phyloP scores from a whole-genome alignment of 1,140 invertebrate genomes.

The Hycleus cichorii region DNA sequence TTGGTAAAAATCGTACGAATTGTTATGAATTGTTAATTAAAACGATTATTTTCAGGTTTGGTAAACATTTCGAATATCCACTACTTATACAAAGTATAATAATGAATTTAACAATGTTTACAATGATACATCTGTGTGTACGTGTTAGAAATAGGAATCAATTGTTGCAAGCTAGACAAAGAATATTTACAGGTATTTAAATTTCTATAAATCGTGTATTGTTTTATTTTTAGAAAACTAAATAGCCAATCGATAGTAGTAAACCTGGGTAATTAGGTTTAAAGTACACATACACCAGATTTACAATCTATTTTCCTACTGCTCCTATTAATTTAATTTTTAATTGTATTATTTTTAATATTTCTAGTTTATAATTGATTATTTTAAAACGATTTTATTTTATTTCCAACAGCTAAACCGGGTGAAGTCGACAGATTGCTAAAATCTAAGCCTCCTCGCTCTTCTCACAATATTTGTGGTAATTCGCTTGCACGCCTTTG shows the following conservation, averaged over 20 bases:
- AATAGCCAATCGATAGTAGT: background rate
- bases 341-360: background rate
- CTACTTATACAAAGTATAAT: conserved; percentile 93
- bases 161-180: conserved; percentile 65
- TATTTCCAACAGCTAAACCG: conserved; percentile 33
- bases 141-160: conserved; percentile 77
- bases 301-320: background rate
- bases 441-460: conserved; percentile 36
- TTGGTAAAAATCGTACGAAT: conserved; percentile 66
- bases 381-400: background rate
- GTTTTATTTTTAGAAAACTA: conserved; percentile 11
- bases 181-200: conserved; percentile 74
- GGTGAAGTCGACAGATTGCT: conserved; percentile 37
- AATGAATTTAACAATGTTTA: conserved; percentile 95
- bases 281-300: too few species aligned
- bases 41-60: conserved; percentile 71
- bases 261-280: background rate
- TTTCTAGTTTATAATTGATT: conserved; percentile 1
- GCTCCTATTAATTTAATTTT: background rate
- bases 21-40: background rate
- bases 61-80: conserved; percentile 90
- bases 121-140: conserved; percentile 92
- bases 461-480: conserved; percentile 40
- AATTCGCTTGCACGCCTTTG: conserved; percentile 35
- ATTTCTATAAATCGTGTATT: background rate